Base-by-base conservation (phyloP, 2,888 invertebrate species). In the Shargacucullia verbasci region DNA sequence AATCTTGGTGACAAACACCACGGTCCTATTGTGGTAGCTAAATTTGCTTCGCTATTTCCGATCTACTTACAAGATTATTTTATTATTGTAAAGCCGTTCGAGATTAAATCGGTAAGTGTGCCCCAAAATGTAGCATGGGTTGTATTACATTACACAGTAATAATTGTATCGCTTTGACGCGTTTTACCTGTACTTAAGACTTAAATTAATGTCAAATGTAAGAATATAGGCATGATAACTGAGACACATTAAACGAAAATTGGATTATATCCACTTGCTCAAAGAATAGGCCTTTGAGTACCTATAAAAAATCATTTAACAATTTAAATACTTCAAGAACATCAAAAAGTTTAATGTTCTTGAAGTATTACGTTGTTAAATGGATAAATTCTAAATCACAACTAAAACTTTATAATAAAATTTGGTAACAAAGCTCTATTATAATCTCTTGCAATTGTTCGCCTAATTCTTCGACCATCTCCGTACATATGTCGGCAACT, bases 31-130 rank as follows among this genome's bases (percentile, higher is more conserved):
- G 93, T 93, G 85, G 86, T 77, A 79, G 90, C 88, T 90, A 92
- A 94, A 94, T 93, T 93, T 92, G 93, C 92, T 91, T 86, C 85
- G 86, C 88, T 84, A 88, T 90, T 90, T 87, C 89, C 89, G 92
- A 93, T 93, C 89, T 88, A 83, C 87, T 88, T 85, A 79, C 76
- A 73, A 90, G 92, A 92, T 93, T 89, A 90, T 87, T 88, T 86
- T 82, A 83, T 87, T 87, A 89, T 90, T 90, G 91, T 90, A 80
- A 86, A 87, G 85, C 80, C 83, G 68, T 70, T 78, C 72, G 48
- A 78, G 79, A 79, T 82, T 78, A 65, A 73, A 83, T 78, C 82
- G 72, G 13, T 20, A 73, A 78, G 71, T 44, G 62, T 79, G 82
- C 77, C 70, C 71, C 73, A 59, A 73, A 78, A 73, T 59, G 46